Base-by-base conservation (phyloP, 2,797 vertebrate genomes). In the Megalops cyprinoides region DNA sequence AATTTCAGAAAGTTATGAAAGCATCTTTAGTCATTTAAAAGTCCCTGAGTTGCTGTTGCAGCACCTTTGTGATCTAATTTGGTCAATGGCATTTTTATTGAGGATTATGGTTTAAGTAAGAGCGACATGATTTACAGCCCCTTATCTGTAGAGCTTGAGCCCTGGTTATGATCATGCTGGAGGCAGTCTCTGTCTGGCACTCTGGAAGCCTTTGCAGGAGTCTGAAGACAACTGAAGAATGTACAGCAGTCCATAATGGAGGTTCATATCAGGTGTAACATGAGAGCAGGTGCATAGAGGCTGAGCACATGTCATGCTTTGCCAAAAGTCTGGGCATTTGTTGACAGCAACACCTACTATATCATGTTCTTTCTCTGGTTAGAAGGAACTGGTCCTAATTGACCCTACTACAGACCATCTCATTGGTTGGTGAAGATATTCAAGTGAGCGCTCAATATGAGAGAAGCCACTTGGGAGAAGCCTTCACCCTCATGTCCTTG, bases 21-120 rank as follows among this genome's bases (percentile, higher is more conserved):
- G 14, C 10, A 15, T 74, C 14, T 49, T 79, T 82, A 79, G 62
- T 78, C 77, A 56, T 78, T 55, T 74, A 76, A 85, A 53, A 51
- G 60, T 20, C 10, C 37, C 37, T 23, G 37, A 69, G 18, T 69
- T 20, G 39, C 51, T 53, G 51, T 69, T 69, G n/a, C n/a, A n/a
- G n/a, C n/a, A 42, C 34, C 44, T 69, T 9, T 69, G 18, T 39
- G 44, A 20, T 69, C 65, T 42, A 28, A 69, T 69, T 69, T 69
- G 37, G 65, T 28, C 65, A 42, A 53, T 53, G 51, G 65, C 44
- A 8, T 69, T 69, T 69, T 69, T 69, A 65, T n/a, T 42, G 37
- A n/a, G n/a, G n/a, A n/a, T n/a, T n/a, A n/a, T n/a, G 34, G 37
- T 8, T 69, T 42, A 34, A 44, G 65, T 42, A 9, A 69, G 60